These are phyloP conservation scores for Ataeniobius toweri DNA, from an alignment of 2,797 vertebrate genomes.

Conservation along the genomic window DNA sequence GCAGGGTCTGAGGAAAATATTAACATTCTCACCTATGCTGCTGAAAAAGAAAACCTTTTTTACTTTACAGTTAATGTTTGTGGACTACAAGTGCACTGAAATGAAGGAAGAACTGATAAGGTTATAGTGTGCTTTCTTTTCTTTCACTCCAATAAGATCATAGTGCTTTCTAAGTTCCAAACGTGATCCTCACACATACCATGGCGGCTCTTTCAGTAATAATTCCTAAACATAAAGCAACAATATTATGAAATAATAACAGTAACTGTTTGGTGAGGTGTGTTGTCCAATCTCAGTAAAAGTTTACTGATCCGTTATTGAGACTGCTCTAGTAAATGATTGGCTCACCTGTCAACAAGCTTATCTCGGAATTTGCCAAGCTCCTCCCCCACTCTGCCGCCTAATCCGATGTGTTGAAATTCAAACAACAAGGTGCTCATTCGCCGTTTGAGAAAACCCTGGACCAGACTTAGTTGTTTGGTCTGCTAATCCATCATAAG, in stretches of 20 bases:
- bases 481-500: conserved; percentile 49
- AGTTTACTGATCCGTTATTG: conserved; percentile 17
- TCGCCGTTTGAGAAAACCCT: conserved; percentile 47
- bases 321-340: conserved; percentile 62
- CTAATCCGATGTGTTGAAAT: conserved; percentile 40
- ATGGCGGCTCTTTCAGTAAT: background rate
- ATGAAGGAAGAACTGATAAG: conserved; percentile 12
- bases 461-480: conserved; percentile 44
- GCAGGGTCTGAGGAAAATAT: background rate
- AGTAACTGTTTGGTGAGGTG: background rate
- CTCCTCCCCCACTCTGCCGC: conserved; percentile 41
- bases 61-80: conserved; percentile 1
- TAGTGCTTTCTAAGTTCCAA: background rate
- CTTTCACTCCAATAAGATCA: conserved; percentile 14
- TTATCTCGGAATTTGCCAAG: conserved; percentile 1
- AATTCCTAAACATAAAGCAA: background rate
- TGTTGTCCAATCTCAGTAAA: conserved; percentile 5
- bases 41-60: background rate
- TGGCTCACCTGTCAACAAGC: conserved; percentile 63
- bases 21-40: background rate
- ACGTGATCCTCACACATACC: background rate
- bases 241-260: background rate
- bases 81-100: background rate
- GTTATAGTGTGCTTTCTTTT: conserved; percentile 11
- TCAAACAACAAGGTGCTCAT: conserved; percentile 32